These are phyloP conservation scores for Pocota personata DNA, from an alignment of 2,888 invertebrate species.

Conservation along the genomic window DNA sequence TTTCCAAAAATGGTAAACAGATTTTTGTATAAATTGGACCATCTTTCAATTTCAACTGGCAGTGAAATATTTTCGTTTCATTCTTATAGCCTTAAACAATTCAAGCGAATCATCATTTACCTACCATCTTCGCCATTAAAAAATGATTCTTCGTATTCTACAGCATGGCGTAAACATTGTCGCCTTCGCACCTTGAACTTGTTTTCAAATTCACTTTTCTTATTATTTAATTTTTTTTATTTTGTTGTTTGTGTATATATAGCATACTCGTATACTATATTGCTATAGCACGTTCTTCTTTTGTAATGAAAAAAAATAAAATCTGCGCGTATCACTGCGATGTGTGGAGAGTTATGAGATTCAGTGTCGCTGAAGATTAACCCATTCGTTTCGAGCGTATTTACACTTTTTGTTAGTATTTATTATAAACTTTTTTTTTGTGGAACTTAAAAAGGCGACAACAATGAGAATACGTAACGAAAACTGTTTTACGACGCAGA, in stretches of 20 bases:
- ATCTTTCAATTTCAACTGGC: conserved; percentile 34
- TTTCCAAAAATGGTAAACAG: conserved; percentile 27
- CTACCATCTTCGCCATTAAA: not conserved
- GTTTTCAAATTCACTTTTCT: conserved; percentile 45
- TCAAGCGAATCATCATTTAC: conserved; percentile 1
- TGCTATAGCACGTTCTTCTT: not conserved
- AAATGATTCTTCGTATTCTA: not conserved
- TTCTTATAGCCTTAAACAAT: conserved; percentile 17
- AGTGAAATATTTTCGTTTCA: conserved; percentile 36
- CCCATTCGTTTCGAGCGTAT: conserved; percentile 38
- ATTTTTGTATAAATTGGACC: conserved; percentile 13
- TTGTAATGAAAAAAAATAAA: not conserved
- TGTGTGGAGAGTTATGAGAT: conserved; percentile 21
- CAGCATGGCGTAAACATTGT: not conserved
- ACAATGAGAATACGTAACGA: not conserved
- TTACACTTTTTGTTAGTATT: conserved; percentile 38
- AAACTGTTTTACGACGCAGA: not conserved
- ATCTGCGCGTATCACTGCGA: not conserved
- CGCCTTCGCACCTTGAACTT: conserved; percentile 61
- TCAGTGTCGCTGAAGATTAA: conserved; percentile 35
- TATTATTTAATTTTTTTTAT: not conserved
- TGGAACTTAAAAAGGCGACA: not conserved
- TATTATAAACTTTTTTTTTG: not conserved
- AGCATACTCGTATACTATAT: not conserved
- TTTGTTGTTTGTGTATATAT: not conserved